Evolutionary conservation across 1,140 invertebrate species (phyloP).

Genomic region (Conopomorpha cramerella): DNA sequence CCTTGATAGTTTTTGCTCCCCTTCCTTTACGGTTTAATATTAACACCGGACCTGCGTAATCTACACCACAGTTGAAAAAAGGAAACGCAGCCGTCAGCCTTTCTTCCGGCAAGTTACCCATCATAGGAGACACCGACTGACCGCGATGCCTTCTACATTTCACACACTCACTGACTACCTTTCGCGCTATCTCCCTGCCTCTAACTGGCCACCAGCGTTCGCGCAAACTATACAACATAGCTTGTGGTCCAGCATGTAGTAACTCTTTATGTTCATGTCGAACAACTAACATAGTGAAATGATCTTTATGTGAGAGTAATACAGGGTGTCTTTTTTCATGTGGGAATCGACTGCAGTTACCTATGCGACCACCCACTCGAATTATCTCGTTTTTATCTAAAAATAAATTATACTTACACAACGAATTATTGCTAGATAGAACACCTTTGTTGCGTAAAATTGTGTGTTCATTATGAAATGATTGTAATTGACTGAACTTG

Average conservation of each 20-base stretch:
- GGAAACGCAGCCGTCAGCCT: conserved; percentile 5
- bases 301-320: background rate
- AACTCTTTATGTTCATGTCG: conserved; percentile 8
- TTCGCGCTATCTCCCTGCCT: background rate
- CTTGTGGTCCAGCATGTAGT: background rate
- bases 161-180: background rate
- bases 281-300: background rate
- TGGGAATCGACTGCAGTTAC: background rate
- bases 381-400: background rate
- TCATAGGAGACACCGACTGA: conserved; percentile 5
- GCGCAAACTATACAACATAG: background rate
- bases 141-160: background rate
- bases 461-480: background rate
- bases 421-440: background rate
- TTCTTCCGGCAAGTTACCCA: conserved; percentile 7
- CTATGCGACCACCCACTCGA: background rate
- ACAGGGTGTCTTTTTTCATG: conserved; percentile 1
- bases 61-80: conserved; percentile 9
- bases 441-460: background rate
- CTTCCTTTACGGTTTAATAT: conserved; percentile 3
- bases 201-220: background rate
- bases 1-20: conserved; percentile 5
- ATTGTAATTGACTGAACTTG: background rate
- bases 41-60: conserved; percentile 13
- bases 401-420: background rate